Percentiles rank a stretch among this genome's conserved stretches.
These are phyloP conservation scores for Apeira syringaria DNA, from an alignment of 2,888 invertebrate species.

Conservation along the genomic window DNA sequence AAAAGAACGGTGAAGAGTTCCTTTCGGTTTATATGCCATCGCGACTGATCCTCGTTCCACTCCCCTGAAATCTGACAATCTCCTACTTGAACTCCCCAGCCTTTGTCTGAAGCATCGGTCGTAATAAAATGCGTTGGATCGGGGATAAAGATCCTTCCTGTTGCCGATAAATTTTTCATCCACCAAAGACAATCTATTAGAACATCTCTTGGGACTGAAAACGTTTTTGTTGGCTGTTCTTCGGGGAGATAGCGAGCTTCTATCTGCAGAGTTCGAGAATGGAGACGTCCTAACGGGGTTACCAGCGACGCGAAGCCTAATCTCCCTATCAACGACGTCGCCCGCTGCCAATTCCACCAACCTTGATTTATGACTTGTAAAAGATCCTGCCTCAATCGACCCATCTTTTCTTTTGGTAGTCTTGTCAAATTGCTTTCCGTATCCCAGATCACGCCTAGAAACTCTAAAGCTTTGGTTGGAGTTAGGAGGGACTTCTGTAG, in stretches of 20 bases:
- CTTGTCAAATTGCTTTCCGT: slow-evolving; percentile 12
- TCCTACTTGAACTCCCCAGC: neutral
- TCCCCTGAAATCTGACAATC: neutral
- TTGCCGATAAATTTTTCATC: neutral
- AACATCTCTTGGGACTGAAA: neutral
- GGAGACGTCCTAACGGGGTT: slow-evolving; percentile 20
- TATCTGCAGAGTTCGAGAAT: slow-evolving; percentile 19
- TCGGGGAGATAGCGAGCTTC: slow-evolving; percentile 8
- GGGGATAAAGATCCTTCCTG: slow-evolving; percentile 11
- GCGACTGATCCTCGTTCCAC: slow-evolving; percentile 2
- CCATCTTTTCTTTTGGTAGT: slow-evolving; percentile 16
- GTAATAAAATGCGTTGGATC: slow-evolving; percentile 1
- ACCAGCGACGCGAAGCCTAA: slow-evolving; percentile 25
- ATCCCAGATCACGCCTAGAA: slow-evolving; percentile 29
- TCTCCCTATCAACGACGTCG: slow-evolving; percentile 21
- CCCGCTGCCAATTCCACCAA: slow-evolving; percentile 19
- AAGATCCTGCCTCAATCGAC: slow-evolving; percentile 1
- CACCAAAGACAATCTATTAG: slow-evolving; percentile 24
- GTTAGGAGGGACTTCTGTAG: slow-evolving; percentile 9
- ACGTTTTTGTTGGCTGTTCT: neutral
- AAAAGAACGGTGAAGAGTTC: slow-evolving; percentile 27
- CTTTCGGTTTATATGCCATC: slow-evolving; percentile 35
- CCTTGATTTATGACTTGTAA: neutral
- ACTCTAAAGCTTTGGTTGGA: slow-evolving; percentile 16
- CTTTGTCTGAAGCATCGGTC: neutral